These are phyloP conservation scores for Cavia aperea DNA, from an alignment of 2,113 vertebrate genomes.

Conservation along the genomic window DNA sequence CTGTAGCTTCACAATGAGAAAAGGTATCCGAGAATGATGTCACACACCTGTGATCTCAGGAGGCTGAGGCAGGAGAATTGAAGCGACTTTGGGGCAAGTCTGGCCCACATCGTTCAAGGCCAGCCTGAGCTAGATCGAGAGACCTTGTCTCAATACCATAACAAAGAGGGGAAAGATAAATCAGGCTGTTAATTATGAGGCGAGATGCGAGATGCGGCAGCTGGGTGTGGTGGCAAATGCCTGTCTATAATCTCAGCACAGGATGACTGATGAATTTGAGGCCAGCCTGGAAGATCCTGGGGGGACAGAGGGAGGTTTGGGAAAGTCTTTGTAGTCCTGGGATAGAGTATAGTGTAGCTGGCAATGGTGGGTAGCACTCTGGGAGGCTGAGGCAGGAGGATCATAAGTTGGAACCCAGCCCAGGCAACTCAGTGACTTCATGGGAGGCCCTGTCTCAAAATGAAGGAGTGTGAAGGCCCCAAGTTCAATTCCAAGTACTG, in stretches of 20 bases:
- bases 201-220: background rate
- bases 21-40: background rate
- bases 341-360: background rate
- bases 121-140: background rate
- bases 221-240: background rate
- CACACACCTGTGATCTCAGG: background rate
- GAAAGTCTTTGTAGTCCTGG: background rate
- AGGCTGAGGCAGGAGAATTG: background rate
- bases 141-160: background rate
- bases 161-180: background rate
- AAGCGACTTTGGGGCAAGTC: background rate
- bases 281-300: background rate
- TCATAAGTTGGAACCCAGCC: background rate
- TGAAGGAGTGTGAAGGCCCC: background rate
- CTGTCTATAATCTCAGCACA: background rate
- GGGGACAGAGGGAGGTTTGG: background rate
- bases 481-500: background rate
- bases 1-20: background rate
- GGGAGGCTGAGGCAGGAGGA: background rate
- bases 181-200: background rate
- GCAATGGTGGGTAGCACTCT: background rate
- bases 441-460: background rate
- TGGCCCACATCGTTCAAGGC: background rate
- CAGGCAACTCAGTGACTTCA: background rate
- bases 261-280: background rate